phyloP scores from a whole-genome alignment of 1,140 invertebrate species.

The Agrilus planipennis region DNA sequence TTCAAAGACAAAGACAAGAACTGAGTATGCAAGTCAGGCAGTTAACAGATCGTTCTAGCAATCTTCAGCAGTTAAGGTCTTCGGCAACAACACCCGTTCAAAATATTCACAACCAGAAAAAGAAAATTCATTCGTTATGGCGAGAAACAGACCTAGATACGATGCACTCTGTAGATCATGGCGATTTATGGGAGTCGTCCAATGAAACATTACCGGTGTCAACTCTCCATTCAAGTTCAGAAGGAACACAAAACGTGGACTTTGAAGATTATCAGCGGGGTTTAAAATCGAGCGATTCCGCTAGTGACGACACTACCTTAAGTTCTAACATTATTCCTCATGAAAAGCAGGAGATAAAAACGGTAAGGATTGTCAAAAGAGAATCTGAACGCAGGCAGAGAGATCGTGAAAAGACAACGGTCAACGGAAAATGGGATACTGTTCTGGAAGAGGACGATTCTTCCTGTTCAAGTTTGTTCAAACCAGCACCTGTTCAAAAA shows the following conservation, averaged over 20 bases:
- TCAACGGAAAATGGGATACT: constrained; percentile 28
- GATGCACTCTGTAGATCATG: constrained; percentile 52
- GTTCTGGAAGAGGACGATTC: constrained; percentile 27
- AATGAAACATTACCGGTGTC: constrained; percentile 14
- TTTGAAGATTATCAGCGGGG: constrained; percentile 19
- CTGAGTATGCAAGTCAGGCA: constrained; percentile 70
- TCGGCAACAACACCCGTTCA: not conserved
- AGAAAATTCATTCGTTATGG: constrained; percentile 46
- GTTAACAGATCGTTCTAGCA: constrained; percentile 62
- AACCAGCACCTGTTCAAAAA: constrained; percentile 20
- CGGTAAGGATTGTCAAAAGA: constrained; percentile 84
- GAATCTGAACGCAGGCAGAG: constrained; percentile 75
- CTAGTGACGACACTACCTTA: constrained; percentile 22
- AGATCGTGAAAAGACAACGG: constrained; percentile 42
- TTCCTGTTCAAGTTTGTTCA: constrained; percentile 21
- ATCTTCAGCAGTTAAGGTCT: constrained; percentile 29
- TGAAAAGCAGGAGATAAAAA: constrained; percentile 81
- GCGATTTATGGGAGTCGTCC: constrained; percentile 25
- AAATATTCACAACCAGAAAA: constrained; percentile 23
- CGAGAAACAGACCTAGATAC: constrained; percentile 84
- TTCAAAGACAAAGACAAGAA: constrained; percentile 71
- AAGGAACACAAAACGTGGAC: constrained; percentile 16
- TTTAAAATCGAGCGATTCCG: constrained; percentile 22
- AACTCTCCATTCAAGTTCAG: constrained; percentile 26
- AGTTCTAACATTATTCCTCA: constrained; percentile 33